Evolutionary conservation across 1,140 invertebrate species (phyloP), one percentile per base, ranked within the genome.

Genomic region (Drosophila nasuta): DNA sequence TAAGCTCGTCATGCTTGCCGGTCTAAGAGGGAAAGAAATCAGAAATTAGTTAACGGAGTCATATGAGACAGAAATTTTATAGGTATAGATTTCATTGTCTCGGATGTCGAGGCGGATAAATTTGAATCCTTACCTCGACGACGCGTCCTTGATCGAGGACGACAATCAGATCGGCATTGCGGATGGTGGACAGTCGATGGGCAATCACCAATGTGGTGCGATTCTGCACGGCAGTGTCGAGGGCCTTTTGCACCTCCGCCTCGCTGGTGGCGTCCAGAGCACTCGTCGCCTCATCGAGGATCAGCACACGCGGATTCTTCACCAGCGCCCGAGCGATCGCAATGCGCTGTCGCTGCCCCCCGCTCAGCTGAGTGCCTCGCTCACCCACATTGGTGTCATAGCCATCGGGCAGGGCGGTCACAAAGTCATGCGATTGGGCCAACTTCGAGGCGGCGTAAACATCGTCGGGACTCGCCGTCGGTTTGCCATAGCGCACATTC

Each of bases 391-490:
- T 91, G 0, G 98, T 99, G 51, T 96, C 93, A 92, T 99, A 99
- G 0, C 96, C 96, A 3, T 96, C 92, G 0, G 97, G 97, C 93
- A 99, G 97, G n/a, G 92, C 92, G 0, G 66, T 93, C 46, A 99
- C 98, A 93, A 99, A 99, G 28, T 96, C 95, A 93, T 98, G 95
- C 2, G 98, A 98, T 93, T 99, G 98, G 8, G 98, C 98, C 45
- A 96, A 93, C 89, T 95, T 95, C 0, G 98, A 97, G 8, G 97
- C 98, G 93, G 96, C 94, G 20, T 70, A 79, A 5, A 92, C 79
- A 45, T 97, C 95, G 30, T 93, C 93, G 91, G 96, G 94, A 8
- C 93, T 94, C 7, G 96, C 95, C 63, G 94, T 93, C 2, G 95
- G 97, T 92, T 95, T 96, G 0, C 98, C 98, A 91, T 98, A 99